Evolutionary conservation across 92 coral and sea anemone genomes (phyloP).

Genomic region (Pocillopora meandrina): DNA sequence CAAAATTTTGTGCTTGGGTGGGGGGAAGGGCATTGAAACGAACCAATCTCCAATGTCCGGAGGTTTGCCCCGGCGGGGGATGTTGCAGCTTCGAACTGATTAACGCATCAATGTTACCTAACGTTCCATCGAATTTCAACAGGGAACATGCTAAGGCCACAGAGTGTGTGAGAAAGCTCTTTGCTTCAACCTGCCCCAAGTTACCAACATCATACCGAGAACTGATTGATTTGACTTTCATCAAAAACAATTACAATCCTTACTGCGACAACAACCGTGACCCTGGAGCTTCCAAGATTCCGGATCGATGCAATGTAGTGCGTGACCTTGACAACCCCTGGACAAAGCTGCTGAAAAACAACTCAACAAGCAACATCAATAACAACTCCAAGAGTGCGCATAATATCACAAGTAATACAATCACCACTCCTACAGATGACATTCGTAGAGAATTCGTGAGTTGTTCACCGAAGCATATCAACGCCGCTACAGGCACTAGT

Average conservation of each 20-base stretch:
- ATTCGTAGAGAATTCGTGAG: not conserved
- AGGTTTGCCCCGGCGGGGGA: too few relatives aligned
- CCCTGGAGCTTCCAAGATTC: slow-evolving; percentile 18
- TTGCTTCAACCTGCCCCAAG: not conserved
- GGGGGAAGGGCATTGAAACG: too few relatives aligned
- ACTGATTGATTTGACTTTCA: not conserved
- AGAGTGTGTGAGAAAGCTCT: slow-evolving; percentile 15
- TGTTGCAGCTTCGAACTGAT: too few relatives aligned
- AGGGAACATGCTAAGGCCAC: slow-evolving; percentile 30
- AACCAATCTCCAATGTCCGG: too few relatives aligned
- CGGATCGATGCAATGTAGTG: slow-evolving; percentile 14
- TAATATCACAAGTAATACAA: not conserved
- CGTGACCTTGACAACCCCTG: slow-evolving; percentile 3
- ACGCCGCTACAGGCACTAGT: not conserved
- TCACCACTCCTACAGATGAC: not conserved
- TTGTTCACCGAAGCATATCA: too few relatives aligned
- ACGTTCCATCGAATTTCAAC: not conserved
- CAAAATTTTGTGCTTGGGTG: too few relatives aligned
- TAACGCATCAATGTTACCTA: too few relatives aligned
- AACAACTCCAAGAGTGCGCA: not conserved
- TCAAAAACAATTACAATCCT: slow-evolving; percentile 32
- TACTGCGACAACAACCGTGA: slow-evolving; percentile 17
- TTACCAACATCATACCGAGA: not conserved
- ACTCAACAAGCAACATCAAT: not conserved
- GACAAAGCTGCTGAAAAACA: not conserved